Evolutionary conservation across 2,888 invertebrate genomes (phyloP), one percentile per base, ranked within the genome.

Genomic region (Biston stratarius): DNA sequence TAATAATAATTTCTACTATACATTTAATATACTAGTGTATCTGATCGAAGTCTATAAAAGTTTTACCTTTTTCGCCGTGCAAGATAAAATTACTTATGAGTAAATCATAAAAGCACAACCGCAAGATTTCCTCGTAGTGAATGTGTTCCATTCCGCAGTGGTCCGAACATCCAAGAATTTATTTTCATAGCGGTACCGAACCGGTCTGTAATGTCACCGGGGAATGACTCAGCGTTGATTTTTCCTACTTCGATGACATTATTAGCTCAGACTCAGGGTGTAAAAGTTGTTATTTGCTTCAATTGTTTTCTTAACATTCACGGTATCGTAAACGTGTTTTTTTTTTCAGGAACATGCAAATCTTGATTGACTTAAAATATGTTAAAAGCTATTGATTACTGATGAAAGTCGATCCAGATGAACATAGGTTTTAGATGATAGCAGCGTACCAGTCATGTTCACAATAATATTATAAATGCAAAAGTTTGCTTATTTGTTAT

Each of bases 181-280:
- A 88, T 88, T 88, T 88, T 86, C 86, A 87, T 92, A 92, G 89
- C 92, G 90, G 92, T 88, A 79, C 73, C 76, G 74, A 76, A 91
- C 92, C 78, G 90, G 91, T 92, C 91, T 15, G 80, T 82, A 85
- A 86, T 79, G 84, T 77, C 79, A 75, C 38, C 40, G 24, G 58
- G 75, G 74, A 77, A 82, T 82, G 68, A 70, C 67, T 78, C 83
- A 77, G 74, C 76, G 74, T 77, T 77, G 81, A 89, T 87, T 90
- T 90, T 89, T 88, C 85, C 82, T 80, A 83, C 83, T 82, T 53
- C 53, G 51, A 36, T 61, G 64, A 58, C 48, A 60, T 53, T 47
- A 33, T 55, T 64, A 34, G 10, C 8, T 9, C 15, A 7, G 8
- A 15, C n/a, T 8, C 38, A 9, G 38, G 38, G n/a, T 51, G 12